These are phyloP conservation scores for Melanostoma scalare DNA, from an alignment of 2,888 invertebrate genomes.

Conservation along the genomic window DNA sequence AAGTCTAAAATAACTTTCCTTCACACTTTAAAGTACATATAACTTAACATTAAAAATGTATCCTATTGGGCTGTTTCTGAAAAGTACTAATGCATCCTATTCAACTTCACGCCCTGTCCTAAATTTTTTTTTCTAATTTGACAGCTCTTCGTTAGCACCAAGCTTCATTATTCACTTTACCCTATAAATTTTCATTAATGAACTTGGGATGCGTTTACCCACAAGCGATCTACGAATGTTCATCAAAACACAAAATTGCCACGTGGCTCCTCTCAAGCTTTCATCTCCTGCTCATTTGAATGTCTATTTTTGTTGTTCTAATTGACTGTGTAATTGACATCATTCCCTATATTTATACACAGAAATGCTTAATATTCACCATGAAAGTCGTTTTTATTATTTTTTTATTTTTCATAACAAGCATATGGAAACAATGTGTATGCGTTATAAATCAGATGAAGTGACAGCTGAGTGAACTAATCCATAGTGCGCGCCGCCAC, in stretches of 20 bases:
- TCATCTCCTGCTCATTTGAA: neutral
- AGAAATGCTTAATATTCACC: slow-evolving; percentile 23
- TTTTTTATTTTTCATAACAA: neutral
- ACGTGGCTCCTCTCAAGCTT: neutral
- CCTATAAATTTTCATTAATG: neutral
- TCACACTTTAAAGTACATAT: too few species aligned
- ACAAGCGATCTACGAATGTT: slow-evolving; percentile 15
- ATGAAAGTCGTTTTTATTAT: slow-evolving; percentile 1
- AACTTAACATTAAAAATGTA: too few species aligned
- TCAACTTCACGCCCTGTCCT: too few species aligned
- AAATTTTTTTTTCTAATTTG: too few species aligned
- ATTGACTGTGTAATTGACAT: slow-evolving; percentile 62
- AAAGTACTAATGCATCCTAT: too few species aligned
- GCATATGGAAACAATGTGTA: slow-evolving; percentile 9
- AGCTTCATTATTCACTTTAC: neutral
- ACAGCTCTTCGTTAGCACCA: neutral
- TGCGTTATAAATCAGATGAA: slow-evolving; percentile 23
- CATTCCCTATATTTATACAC: slow-evolving; percentile 36
- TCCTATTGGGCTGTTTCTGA: too few species aligned
- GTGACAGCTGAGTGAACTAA: slow-evolving; percentile 31
- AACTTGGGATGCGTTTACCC: slow-evolving; percentile 8
- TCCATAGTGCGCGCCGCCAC: slow-evolving; percentile 27
- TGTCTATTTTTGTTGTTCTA: slow-evolving; percentile 26
- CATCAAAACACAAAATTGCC: neutral
- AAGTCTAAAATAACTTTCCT: too few species aligned